Conservation (phyloP, 2,797 vertebrate genomes). For the Helicolenus hilgendorfi region DNA sequence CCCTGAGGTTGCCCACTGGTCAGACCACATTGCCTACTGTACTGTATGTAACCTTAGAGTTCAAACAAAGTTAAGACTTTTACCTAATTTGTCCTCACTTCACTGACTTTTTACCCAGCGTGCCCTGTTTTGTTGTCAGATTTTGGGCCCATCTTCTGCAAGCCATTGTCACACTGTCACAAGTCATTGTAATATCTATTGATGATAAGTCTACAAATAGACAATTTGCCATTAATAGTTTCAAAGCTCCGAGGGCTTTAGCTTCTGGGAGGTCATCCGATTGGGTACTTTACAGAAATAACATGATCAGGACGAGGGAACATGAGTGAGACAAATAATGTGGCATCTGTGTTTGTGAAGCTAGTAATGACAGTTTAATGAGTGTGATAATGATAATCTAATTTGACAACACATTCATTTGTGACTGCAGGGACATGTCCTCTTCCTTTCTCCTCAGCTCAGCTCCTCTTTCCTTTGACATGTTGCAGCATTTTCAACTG, state of each 20-base stretch:
- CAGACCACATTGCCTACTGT: not conserved
- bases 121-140: not conserved
- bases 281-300: conserved; percentile 36
- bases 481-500: conserved; percentile 27
- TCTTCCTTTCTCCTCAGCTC: conserved; percentile 10
- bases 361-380: conserved; percentile 84
- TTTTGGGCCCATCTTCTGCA: conserved; percentile 5
- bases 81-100: not conserved
- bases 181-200: not conserved
- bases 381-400: conserved; percentile 80
- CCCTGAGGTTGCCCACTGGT: no score
- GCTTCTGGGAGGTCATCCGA: conserved; percentile 41
- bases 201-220: conserved; percentile 18
- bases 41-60: not conserved
- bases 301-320: conserved; percentile 40
- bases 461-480: not conserved
- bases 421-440: conserved; percentile 62
- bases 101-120: not conserved
- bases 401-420: conserved; percentile 75
- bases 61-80: not conserved
- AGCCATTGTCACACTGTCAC: conserved; percentile 1
- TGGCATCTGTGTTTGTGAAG: conserved; percentile 74
- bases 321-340: conserved; percentile 64
- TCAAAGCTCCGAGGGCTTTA: conserved; percentile 20
- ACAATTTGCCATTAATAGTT: conserved; percentile 7